Base-by-base conservation (phyloP, 2,888 invertebrate genomes). In the Leucoptera coffeella region DNA sequence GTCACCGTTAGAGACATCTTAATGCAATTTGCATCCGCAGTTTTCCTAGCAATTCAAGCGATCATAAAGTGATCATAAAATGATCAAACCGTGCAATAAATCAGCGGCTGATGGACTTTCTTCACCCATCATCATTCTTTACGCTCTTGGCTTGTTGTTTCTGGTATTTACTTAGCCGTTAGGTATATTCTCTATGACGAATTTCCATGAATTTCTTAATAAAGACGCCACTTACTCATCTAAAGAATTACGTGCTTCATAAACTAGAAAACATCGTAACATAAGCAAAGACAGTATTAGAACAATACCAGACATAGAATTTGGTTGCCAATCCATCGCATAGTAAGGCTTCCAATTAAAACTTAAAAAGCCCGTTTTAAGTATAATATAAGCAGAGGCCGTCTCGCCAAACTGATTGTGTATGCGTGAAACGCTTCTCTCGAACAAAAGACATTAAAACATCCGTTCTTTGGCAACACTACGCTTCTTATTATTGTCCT, bases 401-500 rank as follows among this genome's bases (percentile, higher is more conserved):
- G n/a, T n/a, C n/a, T n/a, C n/a, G n/a, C n/a, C n/a, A n/a, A n/a
- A n/a, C n/a, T n/a, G n/a, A 64, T 67, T 65, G 56, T n/a, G 64
- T 65, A 67, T 69, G 62, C 67, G 48, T 46, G 50, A 40, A 47
- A 51, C 56, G 51, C 41, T 43, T 48, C n/a, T n/a, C 35, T 43
- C 51, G 55, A 62, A 65, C 67, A 67, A 67, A 65, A 67, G 67
- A 50, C 58, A 59, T 65, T 65, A 59, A 58, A 57, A 51, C 64
- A 65, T 69, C 67, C 67, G 67, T 58, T 54, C 50, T 50, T 43
- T 55, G 55, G 57, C 59, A 55, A 45, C 50, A 50, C 47, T 44
- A 36, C 43, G 47, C 42, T 48, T 61, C 54, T 61, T 67, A 60
- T 65, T 67, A 64, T 64, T 64, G 57, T 53, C 53, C 56, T 65